These are phyloP conservation scores for Heteronetta atricapilla DNA, from an alignment of 2,113 vertebrate species.

Conservation along the genomic window DNA sequence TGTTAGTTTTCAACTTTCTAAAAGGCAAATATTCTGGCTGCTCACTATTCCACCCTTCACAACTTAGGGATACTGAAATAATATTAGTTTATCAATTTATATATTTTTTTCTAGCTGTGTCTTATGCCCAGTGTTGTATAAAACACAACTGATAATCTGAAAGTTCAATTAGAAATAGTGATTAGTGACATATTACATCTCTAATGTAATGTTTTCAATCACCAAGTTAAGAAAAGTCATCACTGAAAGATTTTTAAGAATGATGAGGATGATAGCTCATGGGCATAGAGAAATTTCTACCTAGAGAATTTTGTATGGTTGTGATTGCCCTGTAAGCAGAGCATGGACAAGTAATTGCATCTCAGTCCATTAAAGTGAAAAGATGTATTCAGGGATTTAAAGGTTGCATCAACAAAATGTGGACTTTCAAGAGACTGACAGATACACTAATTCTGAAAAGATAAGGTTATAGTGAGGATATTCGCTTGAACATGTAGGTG, in stretches of 20 bases:
- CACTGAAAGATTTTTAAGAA: background rate
- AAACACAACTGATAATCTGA: background rate
- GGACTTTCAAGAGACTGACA: background rate
- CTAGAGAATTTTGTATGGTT: background rate
- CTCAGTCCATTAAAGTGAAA: background rate
- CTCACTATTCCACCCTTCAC: background rate
- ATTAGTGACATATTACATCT: background rate
- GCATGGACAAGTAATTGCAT: background rate
- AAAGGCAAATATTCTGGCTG: background rate
- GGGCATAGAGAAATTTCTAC: background rate
- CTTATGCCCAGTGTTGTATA: background rate
- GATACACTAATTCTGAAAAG: background rate
- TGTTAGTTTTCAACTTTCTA: background rate
- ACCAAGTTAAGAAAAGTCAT: background rate
- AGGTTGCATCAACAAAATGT: background rate
- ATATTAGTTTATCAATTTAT: background rate
- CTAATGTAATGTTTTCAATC: background rate
- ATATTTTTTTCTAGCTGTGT: background rate
- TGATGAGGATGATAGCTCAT: background rate
- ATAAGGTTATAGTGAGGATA: background rate
- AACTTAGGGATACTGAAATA: background rate
- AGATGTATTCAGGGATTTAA: background rate
- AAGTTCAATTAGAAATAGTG: background rate
- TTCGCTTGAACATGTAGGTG: background rate
- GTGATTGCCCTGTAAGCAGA: background rate